Conservation (phyloP, 2,113 vertebrate genomes). For the Ovis canadensis region DNA sequence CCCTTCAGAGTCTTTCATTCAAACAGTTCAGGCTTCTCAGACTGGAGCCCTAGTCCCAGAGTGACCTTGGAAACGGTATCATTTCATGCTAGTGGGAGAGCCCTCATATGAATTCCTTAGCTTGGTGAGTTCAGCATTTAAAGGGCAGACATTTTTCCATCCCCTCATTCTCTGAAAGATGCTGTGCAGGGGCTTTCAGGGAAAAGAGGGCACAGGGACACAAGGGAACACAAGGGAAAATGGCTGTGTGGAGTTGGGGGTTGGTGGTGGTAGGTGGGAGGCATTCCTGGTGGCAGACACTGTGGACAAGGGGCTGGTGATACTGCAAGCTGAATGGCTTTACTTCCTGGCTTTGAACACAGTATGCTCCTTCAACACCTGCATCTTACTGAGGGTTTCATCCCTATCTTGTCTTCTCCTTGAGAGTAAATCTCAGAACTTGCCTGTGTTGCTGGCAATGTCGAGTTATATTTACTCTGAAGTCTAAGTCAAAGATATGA, state of each 20-base stretch:
- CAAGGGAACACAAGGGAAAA: background rate
- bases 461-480: background rate
- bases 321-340: background rate
- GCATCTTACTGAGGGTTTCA: background rate
- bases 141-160: background rate
- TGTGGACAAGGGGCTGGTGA: background rate
- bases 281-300: background rate
- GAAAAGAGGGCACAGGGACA: background rate
- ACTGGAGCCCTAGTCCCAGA: background rate
- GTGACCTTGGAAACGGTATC: background rate
- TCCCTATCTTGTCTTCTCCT: background rate
- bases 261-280: background rate
- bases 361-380: background rate
- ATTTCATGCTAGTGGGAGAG: background rate
- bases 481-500: background rate
- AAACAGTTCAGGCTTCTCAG: background rate
- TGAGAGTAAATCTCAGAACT: background rate
- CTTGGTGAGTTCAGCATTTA: background rate
- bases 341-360: background rate
- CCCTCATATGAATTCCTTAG: background rate
- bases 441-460: background rate
- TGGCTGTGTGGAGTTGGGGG: background rate
- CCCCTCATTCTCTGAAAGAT: background rate
- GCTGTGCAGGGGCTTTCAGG: background rate
- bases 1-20: background rate